Conservation (phyloP, 1,140 invertebrate genomes). For the Saccostrea echinata region DNA sequence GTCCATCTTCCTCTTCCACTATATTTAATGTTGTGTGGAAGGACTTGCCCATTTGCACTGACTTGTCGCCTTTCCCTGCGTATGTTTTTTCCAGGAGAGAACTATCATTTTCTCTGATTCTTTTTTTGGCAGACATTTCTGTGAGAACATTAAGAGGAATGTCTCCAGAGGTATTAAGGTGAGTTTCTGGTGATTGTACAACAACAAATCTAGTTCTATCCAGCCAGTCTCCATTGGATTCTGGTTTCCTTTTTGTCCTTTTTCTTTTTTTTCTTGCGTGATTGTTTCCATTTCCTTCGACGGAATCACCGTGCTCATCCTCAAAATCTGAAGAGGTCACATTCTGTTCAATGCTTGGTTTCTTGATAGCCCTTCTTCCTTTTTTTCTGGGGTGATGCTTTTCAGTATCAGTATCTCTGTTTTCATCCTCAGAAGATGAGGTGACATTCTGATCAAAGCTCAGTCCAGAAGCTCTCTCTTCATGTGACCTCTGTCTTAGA, state of each 20-base stretch:
- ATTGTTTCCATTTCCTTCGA: not conserved
- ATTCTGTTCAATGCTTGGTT: not conserved
- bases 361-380: not conserved
- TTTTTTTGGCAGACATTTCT: not conserved
- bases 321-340: not conserved
- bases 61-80: not conserved
- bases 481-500: not conserved
- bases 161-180: not conserved
- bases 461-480: not conserved
- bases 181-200: not conserved
- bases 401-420: not conserved
- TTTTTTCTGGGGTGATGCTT: not conserved
- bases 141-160: conserved; percentile 10
- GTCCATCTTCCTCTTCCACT: not conserved
- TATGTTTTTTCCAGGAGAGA: not conserved
- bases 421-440: not conserved
- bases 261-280: not conserved
- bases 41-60: not conserved
- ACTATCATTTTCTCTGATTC: conserved; percentile 5
- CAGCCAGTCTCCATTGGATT: not conserved
- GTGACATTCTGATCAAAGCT: not conserved
- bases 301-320: not conserved
- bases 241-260: not conserved
- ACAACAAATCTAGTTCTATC: not conserved
- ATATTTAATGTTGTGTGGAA: not conserved